A percentile compares a stretch with the other conserved stretches of the same genome.
Conservation (phyloP, 2,888 invertebrate genomes). For the Macropis europaea region DNA sequence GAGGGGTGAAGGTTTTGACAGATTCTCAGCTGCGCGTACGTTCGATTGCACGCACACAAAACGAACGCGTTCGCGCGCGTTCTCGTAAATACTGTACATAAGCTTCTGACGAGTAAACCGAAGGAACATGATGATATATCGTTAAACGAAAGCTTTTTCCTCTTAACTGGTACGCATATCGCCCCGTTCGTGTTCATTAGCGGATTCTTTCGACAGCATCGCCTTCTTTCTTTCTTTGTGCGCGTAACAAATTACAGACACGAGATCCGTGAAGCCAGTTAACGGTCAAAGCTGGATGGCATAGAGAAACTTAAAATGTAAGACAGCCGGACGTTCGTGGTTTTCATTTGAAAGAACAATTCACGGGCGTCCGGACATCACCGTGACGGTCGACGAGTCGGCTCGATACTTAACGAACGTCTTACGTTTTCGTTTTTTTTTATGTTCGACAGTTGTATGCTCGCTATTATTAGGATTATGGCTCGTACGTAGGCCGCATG, state of each 20-base stretch:
- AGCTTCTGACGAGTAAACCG: constrained; percentile 42
- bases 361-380: not conserved
- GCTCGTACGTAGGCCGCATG: constrained; percentile 52
- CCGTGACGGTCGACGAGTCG: constrained; percentile 16
- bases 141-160: constrained; percentile 51
- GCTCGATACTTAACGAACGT: constrained; percentile 48
- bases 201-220: constrained; percentile 44
- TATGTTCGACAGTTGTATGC: constrained; percentile 53
- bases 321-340: constrained; percentile 2
- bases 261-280: constrained; percentile 29
- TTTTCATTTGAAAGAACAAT: not conserved
- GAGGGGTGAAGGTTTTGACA: constrained; percentile 51
- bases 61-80: constrained; percentile 4
- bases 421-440: constrained; percentile 40
- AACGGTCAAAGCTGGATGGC: constrained; percentile 38
- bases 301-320: constrained; percentile 7
- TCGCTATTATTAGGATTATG: constrained; percentile 55
- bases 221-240: constrained; percentile 35
- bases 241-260: constrained; percentile 24
- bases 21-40: constrained; percentile 37
- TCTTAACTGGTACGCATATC: constrained; percentile 47
- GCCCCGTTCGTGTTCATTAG: constrained; percentile 31
- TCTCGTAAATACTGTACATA: constrained; percentile 31
- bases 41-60: constrained; percentile 42
- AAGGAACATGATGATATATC: constrained; percentile 37